Percentiles rank a stretch among this genome's conserved stretches.
phyloP scores from a whole-genome alignment of 1,140 invertebrate species.

The Phortica variegata region DNA sequence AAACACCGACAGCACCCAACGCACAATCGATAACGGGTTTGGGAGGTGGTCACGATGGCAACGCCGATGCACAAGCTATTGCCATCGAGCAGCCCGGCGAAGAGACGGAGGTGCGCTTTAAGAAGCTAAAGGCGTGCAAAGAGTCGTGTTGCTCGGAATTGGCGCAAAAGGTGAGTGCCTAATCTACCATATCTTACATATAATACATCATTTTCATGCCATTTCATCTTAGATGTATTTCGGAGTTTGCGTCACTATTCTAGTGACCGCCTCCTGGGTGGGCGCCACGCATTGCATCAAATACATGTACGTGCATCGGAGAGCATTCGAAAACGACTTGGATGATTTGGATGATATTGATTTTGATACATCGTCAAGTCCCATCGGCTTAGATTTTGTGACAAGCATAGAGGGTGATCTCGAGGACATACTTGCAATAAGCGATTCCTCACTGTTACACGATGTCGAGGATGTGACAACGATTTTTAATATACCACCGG shows the following conservation, averaged over 20 bases:
- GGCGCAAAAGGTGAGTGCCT: slow-evolving; percentile 69
- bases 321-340: slow-evolving; percentile 52
- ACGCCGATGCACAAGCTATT: slow-evolving; percentile 26
- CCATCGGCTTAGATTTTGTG: slow-evolving; percentile 30
- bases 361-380: slow-evolving; percentile 54
- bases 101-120: slow-evolving; percentile 36
- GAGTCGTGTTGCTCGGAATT: slow-evolving; percentile 70
- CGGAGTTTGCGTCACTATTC: slow-evolving; percentile 80
- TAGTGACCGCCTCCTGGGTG: slow-evolving; percentile 85
- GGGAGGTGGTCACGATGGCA: slow-evolving; percentile 24
- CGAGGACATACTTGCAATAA: slow-evolving; percentile 58
- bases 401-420: slow-evolving; percentile 47
- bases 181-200: too few relatives aligned
- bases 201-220: too few relatives aligned
- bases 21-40: slow-evolving; percentile 17
- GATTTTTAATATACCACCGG: slow-evolving; percentile 51
- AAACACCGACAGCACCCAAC: slow-evolving; percentile 40
- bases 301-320: slow-evolving; percentile 71
- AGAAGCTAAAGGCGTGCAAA: slow-evolving; percentile 60
- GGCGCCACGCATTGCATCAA: slow-evolving; percentile 86
- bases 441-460: slow-evolving; percentile 55
- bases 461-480: slow-evolving; percentile 54
- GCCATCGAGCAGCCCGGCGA: slow-evolving; percentile 28
- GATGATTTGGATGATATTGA: slow-evolving; percentile 54
- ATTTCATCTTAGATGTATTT: slow-evolving; percentile 72